Percentiles rank a stretch among this genome's conserved stretches.
These are phyloP conservation scores for Tricholaema leucomelas DNA, from an alignment of 2,113 vertebrate species.

Conservation along the genomic window DNA sequence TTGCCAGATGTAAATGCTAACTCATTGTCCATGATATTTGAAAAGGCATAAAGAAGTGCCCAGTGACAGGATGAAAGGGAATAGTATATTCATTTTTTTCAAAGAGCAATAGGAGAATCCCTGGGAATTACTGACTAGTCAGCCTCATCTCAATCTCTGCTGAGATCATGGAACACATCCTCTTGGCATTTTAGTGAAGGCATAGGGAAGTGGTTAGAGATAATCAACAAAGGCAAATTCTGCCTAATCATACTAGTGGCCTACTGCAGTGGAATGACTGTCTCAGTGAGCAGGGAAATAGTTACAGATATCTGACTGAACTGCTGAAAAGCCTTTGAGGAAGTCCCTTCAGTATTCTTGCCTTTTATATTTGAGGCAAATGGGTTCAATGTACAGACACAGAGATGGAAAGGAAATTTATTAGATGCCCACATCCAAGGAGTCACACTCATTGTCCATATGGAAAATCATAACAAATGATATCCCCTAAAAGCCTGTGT, in stretches of 20 bases:
- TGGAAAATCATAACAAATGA: fast-evolving
- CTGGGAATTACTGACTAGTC: no score
- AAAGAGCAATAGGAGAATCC: not conserved
- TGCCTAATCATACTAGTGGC: not conserved
- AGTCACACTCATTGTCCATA: not conserved
- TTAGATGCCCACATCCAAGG: not conserved
- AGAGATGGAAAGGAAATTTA: not conserved
- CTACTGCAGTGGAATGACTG: not conserved
- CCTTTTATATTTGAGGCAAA: not conserved
- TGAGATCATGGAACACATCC: not conserved
- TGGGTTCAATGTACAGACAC: not conserved
- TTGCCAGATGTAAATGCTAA: not conserved
- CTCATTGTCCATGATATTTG: no score
- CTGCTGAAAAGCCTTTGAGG: not conserved
- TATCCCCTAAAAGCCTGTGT: no score
- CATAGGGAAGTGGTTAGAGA: not conserved
- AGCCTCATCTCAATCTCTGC: no score
- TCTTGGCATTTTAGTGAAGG: not conserved
- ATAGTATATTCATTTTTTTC: not conserved
- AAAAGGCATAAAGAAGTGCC: not conserved
- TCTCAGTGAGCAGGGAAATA: not conserved
- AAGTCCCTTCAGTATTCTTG: not conserved
- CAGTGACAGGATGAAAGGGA: not conserved
- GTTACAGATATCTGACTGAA: not conserved
- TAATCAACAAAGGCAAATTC: not conserved